Evolutionary conservation across 2,888 invertebrate species (phyloP).

Genomic region (Polymixis flavicincta): DNA sequence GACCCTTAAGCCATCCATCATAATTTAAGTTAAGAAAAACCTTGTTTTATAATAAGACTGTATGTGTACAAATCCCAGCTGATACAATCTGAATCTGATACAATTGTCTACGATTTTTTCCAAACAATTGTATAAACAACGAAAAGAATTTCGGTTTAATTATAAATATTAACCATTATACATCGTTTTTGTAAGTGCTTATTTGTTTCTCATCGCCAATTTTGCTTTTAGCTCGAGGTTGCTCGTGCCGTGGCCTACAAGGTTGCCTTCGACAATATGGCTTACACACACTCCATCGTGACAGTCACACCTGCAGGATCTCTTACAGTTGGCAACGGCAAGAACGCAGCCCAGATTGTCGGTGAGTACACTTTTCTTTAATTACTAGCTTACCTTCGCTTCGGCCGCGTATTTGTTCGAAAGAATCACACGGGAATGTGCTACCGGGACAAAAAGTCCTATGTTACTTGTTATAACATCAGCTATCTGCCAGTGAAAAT

Average conservation of each 20-base stretch:
- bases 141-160: background rate
- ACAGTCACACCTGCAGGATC: constrained; percentile 88
- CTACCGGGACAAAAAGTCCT: too few relatives aligned
- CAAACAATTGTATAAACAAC: too few relatives aligned
- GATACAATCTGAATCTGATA: background rate
- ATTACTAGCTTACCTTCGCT: background rate
- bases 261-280: constrained; percentile 88
- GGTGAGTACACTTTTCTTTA: constrained; percentile 79
- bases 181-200: background rate
- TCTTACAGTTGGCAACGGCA: constrained; percentile 89
- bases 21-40: too few relatives aligned
- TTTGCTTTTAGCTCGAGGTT: constrained; percentile 65
- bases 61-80: too few relatives aligned
- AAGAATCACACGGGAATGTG: too few relatives aligned
- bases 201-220: background rate
- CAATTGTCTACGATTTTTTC: background rate
- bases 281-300: constrained; percentile 91
- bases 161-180: background rate
- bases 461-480: too few relatives aligned
- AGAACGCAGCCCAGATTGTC: constrained; percentile 90
- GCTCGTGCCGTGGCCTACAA: constrained; percentile 65
- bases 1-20: background rate
- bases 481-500: too few relatives aligned
- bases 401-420: too few relatives aligned
- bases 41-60: too few relatives aligned